These are phyloP conservation scores for Tragelaphus imberbis DNA, from an alignment of 2,113 vertebrate species.

Conservation along the genomic window DNA sequence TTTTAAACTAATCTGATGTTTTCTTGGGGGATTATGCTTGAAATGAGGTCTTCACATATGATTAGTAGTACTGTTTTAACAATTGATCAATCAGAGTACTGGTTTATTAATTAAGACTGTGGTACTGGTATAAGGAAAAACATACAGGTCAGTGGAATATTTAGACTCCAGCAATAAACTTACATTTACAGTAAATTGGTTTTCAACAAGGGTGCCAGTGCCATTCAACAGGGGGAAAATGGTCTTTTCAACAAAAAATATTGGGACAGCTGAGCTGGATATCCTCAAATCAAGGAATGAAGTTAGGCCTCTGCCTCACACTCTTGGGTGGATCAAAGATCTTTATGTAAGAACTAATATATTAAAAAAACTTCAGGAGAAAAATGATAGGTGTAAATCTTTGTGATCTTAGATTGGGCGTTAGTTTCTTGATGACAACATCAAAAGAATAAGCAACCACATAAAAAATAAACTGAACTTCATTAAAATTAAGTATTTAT, in stretches of 20 bases:
- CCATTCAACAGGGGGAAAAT: not conserved
- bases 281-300: not conserved
- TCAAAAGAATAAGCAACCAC: not conserved
- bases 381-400: not conserved
- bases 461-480: not conserved
- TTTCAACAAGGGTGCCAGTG: not conserved
- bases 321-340: not conserved
- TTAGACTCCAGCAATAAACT: not conserved
- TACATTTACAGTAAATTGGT: not conserved
- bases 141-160: not conserved
- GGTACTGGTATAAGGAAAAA: not conserved
- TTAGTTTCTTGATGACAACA: not conserved
- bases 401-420: not conserved
- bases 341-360: not conserved
- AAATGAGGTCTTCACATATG: not conserved
- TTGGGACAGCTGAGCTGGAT: not conserved
- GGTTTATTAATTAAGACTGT: not conserved
- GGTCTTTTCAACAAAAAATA: not conserved
- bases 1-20: not conserved
- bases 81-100: not conserved
- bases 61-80: not conserved
- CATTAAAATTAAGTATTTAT: not conserved
- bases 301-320: not conserved
- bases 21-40: not conserved
- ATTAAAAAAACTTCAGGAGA: not conserved